A percentile compares a stretch with the other conserved stretches of the same genome.
Evolutionary conservation across 2,888 invertebrate genomes (phyloP).

Genomic region (Eumacrocentrus americanus): DNA sequence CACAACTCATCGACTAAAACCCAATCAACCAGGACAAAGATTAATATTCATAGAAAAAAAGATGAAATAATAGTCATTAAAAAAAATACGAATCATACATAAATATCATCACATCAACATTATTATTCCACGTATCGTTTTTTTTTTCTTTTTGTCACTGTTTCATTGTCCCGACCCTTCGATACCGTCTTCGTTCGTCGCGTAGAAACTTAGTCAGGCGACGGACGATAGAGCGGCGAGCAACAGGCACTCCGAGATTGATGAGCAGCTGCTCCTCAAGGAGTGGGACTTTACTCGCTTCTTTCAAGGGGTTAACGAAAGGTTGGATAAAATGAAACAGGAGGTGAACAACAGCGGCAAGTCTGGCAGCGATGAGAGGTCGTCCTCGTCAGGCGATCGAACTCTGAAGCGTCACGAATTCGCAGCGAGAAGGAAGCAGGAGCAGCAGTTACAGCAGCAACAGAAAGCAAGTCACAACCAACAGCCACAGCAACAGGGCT

Average conservation of each 20-base stretch:
- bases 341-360: conserved; percentile 50
- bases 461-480: conserved; percentile 47
- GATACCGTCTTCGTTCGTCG: conserved; percentile 36
- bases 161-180: conserved; percentile 40
- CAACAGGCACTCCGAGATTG: conserved; percentile 67
- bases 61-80: not conserved
- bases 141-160: conserved; percentile 39
- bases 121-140: conserved; percentile 41
- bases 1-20: not conserved
- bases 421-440: conserved; percentile 43
- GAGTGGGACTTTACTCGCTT: conserved; percentile 89
- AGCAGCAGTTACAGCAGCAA: conserved; percentile 58
- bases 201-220: conserved; percentile 52
- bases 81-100: conserved; percentile 7
- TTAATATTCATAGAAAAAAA: conserved; percentile 12
- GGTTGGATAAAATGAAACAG: conserved; percentile 61
- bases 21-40: not conserved
- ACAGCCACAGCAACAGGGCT: conserved; percentile 35
- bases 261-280: conserved; percentile 80
- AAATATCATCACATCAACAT: conserved; percentile 35
- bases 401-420: conserved; percentile 49
- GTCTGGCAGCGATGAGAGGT: conserved; percentile 45
- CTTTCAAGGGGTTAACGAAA: conserved; percentile 68
- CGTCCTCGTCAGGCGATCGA: conserved; percentile 36
- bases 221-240: conserved; percentile 55